Base-by-base conservation (phyloP, 2,888 invertebrate genomes). In the Malachius bipustulatus region DNA sequence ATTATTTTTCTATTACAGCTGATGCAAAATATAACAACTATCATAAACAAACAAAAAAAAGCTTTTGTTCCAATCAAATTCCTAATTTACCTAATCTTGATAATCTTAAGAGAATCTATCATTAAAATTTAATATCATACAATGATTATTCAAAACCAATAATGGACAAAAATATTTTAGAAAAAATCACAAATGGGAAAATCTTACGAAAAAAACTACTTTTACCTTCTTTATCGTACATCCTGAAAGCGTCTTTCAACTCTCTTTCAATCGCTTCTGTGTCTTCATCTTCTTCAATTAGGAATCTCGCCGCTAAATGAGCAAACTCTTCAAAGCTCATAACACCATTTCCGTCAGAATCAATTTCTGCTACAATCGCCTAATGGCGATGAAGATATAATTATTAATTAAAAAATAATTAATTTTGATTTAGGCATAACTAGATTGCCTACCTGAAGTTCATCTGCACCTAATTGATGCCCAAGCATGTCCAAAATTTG, bases 191-290 rank as follows among this genome's bases (percentile, higher is more conserved):
- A 9, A 24, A 30, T 13, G n/a, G n/a, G n/a, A 14, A 12, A 11
- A 9, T 36, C 16, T 8, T 9, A 13, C 24, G n/a, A 11, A 32
- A 36, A 42, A n/a, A n/a, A n/a, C n/a, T n/a, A n/a, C n/a, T n/a
- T n/a, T 49, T 56, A 70, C 83, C 84, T 67, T 90, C 88, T 64
- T 85, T 93, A 62, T 97, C 96, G 57, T 97, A 90, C 42, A 97
- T 76, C 55, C 94, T 73, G 67, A 97, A 96, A 27, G 94, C 94
- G 64, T 96, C 94, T 54, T 85, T 82, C 12, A 97, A 66, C 64
- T 97, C 96, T 45, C 80, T 73, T 48, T 90, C 73, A 63, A 93
- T 75, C 1, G 85, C 84, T 52, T 90, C 93, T 16, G 81, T 77
- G 58, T 96, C 94, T 50, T 82, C 82, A 47, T 85, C 85, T 48